phyloP scores from a whole-genome alignment of 2,797 vertebrate genomes.

The Leuciscus waleckii region DNA sequence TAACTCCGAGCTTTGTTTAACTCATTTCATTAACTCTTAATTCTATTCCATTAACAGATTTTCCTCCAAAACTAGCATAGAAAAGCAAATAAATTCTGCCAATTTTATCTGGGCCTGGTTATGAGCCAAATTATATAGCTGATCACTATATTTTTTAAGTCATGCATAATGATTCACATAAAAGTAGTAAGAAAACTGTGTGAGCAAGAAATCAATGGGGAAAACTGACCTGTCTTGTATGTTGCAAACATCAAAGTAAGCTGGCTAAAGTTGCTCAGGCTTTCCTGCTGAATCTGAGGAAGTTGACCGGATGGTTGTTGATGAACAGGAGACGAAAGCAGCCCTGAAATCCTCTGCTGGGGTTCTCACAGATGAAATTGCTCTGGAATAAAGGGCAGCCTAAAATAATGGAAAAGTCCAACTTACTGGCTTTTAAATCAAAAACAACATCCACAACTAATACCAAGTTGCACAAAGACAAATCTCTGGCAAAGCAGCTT shows the following conservation, averaged over 20 bases:
- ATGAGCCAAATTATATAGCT: not conserved
- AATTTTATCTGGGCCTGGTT: not conserved
- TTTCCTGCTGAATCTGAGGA: slow-evolving; percentile 59
- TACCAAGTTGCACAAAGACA: slow-evolving; percentile 31
- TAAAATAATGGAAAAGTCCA: slow-evolving; percentile 44
- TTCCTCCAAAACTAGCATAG: not conserved
- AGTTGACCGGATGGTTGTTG: slow-evolving; percentile 60
- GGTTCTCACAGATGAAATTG: slow-evolving; percentile 50
- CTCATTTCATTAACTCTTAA: not conserved
- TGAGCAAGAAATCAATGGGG: not conserved
- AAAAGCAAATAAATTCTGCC: not conserved
- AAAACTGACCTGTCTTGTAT: slow-evolving; percentile 66
- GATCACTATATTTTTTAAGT: not conserved
- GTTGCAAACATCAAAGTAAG: slow-evolving; percentile 63
- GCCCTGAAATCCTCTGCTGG: slow-evolving; percentile 60
- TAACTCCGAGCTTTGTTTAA: not conserved
- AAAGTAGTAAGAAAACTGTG: not conserved
- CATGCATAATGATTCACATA: not conserved
- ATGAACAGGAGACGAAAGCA: slow-evolving; percentile 63
- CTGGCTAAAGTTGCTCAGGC: slow-evolving; percentile 57
- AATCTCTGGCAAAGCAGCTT: slow-evolving; percentile 49
- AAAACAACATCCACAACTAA: slow-evolving; percentile 19
- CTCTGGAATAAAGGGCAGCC: slow-evolving; percentile 49
- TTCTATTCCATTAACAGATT: not conserved
- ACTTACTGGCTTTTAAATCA: slow-evolving; percentile 21